Evolutionary conservation across 1,140 invertebrate species (phyloP), one percentile per base, ranked within the genome.

Genomic region (Apis dorsata): DNA sequence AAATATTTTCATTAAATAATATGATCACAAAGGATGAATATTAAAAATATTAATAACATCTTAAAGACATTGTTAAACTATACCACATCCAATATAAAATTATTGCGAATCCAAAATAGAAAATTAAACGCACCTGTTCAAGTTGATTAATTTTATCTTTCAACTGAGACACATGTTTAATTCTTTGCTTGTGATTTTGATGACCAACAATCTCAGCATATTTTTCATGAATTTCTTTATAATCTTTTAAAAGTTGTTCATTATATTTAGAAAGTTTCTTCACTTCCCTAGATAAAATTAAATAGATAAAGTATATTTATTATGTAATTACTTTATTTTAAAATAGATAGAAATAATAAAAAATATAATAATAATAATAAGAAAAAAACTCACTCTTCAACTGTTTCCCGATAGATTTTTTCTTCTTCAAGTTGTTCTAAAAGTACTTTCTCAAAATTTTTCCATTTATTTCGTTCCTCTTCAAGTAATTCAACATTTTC

Each of bases 111-210:
- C 10, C 24, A 17, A 72, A 11, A 60, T 44, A 90, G 71, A 91
- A 53, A 21, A 90, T 84, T 75, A 85, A 85, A 93, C 92, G 88
- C 86, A 95, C 95, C 94, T 95, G 93, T 90, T 95, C 94, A 60
- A 96, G 85, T 57, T 92, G 86, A 80, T 92, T 94, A 75, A 93
- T 94, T 90, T 96, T 95, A 24, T 94, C 94, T 91, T 96, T 96
- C 57, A 97, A 89, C 84, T 96, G 95, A 8, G 93, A 91, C 15
- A 96, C 90, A 82, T 96, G 95, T 80, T 96, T 95, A 53, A 96
- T 96, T 89, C 96, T 96, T 87, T 97, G 96, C 82, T 95, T 96
- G 77, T 95, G 94, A 89, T 96, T 97, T 79, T 96, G 95, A 87
- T 96, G 95, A 7, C 95, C 96, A 12, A 96, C 89, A 71, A 96